phyloP scores from a whole-genome alignment of 2,888 invertebrate genomes.

The Epinotia demarniana region DNA sequence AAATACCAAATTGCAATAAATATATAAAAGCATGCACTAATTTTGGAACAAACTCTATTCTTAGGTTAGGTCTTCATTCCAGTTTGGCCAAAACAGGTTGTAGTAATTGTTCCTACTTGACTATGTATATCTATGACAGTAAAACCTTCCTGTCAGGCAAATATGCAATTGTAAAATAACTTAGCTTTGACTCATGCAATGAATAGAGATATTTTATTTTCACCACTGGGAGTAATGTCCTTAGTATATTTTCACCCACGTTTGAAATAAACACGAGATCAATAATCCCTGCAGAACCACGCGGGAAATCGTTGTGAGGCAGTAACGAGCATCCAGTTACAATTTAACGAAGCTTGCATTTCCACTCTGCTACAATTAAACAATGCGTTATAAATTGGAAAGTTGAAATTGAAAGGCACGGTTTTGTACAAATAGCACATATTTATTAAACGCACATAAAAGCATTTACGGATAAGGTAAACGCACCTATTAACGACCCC shows the following conservation, averaged over 20 bases:
- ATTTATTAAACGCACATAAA: too few relatives aligned
- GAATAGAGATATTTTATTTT: background rate
- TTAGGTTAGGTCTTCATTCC: too few relatives aligned
- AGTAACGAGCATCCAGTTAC: constrained; percentile 27
- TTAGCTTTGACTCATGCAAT: background rate
- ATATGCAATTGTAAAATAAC: background rate
- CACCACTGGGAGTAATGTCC: background rate
- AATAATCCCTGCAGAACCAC: constrained; percentile 1
- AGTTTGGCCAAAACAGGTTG: too few relatives aligned
- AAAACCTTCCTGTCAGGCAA: too few relatives aligned
- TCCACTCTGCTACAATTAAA: constrained; percentile 37
- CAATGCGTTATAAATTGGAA: constrained; percentile 28
- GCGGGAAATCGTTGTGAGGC: constrained; percentile 23
- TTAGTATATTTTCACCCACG: background rate
- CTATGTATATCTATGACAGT: too few relatives aligned
- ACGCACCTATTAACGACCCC: too few relatives aligned
- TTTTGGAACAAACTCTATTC: too few relatives aligned
- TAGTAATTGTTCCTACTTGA: too few relatives aligned
- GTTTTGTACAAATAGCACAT: background rate
- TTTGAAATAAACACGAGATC: constrained; percentile 11
- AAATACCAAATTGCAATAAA: too few relatives aligned
- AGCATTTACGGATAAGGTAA: too few relatives aligned
- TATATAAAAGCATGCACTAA: too few relatives aligned
- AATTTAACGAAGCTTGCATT: constrained; percentile 41
- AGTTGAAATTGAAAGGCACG: constrained; percentile 1